phyloP scores from a whole-genome alignment of 2,113 vertebrate genomes.

The Ptilorrhoa leucosticta region DNA sequence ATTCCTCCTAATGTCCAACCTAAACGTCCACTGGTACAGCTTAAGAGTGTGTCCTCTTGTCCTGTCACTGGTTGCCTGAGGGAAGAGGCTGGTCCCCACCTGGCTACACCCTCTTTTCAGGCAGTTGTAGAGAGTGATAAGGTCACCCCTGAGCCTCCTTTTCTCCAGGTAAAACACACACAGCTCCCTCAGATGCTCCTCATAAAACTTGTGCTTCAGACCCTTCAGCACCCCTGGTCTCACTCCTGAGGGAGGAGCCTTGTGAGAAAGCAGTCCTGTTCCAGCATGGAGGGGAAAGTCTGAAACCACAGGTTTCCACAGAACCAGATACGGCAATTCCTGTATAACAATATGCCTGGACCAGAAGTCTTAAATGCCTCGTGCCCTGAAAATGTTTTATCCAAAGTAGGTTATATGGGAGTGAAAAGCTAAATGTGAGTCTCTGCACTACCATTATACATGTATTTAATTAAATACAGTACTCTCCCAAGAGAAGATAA shows the following conservation, averaged over 20 bases:
- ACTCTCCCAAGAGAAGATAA: not conserved
- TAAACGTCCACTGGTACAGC: not conserved
- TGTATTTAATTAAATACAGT: not conserved
- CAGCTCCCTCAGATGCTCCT: not conserved
- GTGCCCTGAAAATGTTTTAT: accelerated
- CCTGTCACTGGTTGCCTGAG: not conserved
- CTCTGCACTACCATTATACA: not conserved
- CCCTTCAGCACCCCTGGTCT: not conserved
- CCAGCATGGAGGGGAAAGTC: not conserved
- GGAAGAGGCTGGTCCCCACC: too few species aligned
- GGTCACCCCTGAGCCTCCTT: too few species aligned
- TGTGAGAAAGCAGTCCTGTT: not conserved
- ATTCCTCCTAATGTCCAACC: not conserved
- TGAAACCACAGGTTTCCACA: not conserved
- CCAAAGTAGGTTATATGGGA: not conserved
- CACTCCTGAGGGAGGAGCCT: accelerated
- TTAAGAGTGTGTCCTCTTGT: not conserved
- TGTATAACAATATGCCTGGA: too few species aligned
- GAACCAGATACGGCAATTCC: not conserved
- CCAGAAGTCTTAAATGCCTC: not conserved
- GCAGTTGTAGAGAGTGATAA: not conserved
- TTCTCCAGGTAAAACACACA: not conserved
- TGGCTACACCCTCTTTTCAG: not conserved
- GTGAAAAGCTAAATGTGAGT: not conserved
- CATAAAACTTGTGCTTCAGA: not conserved